Evolutionary conservation across 2,797 vertebrate species (phyloP).

Genomic region (Monodelphis domestica): DNA sequence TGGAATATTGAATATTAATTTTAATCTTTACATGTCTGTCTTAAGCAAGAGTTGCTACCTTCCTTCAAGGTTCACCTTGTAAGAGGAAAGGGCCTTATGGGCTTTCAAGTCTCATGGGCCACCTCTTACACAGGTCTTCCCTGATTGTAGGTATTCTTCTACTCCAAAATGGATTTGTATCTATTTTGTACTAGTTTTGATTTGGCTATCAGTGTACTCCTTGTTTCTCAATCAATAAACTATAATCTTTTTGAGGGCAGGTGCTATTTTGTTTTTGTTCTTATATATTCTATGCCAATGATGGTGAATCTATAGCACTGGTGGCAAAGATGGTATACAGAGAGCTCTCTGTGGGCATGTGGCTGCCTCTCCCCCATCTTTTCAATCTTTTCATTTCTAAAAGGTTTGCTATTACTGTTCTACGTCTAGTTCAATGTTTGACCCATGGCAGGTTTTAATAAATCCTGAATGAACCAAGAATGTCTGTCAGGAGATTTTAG

Average conservation of each 20-base stretch:
- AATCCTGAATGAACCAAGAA: background rate
- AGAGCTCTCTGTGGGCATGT: too few relatives aligned
- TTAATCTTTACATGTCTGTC: too few relatives aligned
- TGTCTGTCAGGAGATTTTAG: background rate
- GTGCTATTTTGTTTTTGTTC: background rate
- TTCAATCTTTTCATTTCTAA: too few relatives aligned
- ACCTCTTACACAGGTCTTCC: background rate
- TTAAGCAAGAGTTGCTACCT: background rate
- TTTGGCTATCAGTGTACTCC: background rate
- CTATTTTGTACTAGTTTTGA: background rate
- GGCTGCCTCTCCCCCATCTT: too few relatives aligned
- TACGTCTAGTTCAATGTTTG: background rate
- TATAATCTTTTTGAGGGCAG: background rate
- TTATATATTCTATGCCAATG: too few relatives aligned
- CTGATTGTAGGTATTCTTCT: background rate
- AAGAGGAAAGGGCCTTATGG: too few relatives aligned
- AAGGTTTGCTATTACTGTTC: too few relatives aligned
- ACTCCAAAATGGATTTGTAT: background rate
- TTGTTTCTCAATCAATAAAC: background rate
- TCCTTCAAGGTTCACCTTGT: background rate
- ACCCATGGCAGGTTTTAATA: background rate
- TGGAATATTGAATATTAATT: too few relatives aligned
- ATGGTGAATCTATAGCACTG: too few relatives aligned
- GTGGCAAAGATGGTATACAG: too few relatives aligned
- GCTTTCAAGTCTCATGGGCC: background rate